phyloP scores from a whole-genome alignment of 2,888 invertebrate species.

The Rhodophaea formosa region DNA sequence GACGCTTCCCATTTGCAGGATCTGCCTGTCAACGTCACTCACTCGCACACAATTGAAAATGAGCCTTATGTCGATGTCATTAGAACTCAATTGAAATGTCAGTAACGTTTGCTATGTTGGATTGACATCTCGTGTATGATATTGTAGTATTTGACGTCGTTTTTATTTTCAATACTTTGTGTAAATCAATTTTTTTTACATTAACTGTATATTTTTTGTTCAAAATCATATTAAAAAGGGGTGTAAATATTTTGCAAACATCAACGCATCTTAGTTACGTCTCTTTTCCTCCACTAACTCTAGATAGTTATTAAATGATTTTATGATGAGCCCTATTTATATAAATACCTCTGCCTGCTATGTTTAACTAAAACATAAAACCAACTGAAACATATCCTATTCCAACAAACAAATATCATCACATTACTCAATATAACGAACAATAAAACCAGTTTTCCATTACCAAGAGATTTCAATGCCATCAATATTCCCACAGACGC shows the following conservation, averaged over 20 bases:
- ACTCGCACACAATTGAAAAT: background rate
- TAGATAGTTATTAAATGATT: too few species aligned
- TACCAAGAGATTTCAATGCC: constrained; percentile 5
- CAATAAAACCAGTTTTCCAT: constrained; percentile 10
- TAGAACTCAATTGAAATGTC: background rate
- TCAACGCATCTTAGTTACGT: too few species aligned
- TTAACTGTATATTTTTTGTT: too few species aligned
- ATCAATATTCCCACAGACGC: constrained; percentile 11
- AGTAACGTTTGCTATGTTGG: background rate
- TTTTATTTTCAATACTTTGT: too few species aligned
- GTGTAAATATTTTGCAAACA: too few species aligned
- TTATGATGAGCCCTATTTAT: too few species aligned
- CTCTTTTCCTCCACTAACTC: too few species aligned
- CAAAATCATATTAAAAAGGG: too few species aligned
- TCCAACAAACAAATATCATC: constrained; percentile 2
- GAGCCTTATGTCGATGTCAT: background rate
- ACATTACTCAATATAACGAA: background rate
- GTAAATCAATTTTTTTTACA: too few species aligned
- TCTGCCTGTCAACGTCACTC: constrained; percentile 13
- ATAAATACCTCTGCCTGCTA: too few species aligned
- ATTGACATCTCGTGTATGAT: background rate
- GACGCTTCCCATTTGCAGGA: constrained; percentile 1
- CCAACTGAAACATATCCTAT: too few species aligned
- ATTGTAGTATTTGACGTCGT: background rate
- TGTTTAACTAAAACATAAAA: too few species aligned